Percentiles rank a stretch among this genome's conserved stretches.
Conservation (phyloP, 2,797 vertebrate species). For the Otolemur crassicaudatus region DNA sequence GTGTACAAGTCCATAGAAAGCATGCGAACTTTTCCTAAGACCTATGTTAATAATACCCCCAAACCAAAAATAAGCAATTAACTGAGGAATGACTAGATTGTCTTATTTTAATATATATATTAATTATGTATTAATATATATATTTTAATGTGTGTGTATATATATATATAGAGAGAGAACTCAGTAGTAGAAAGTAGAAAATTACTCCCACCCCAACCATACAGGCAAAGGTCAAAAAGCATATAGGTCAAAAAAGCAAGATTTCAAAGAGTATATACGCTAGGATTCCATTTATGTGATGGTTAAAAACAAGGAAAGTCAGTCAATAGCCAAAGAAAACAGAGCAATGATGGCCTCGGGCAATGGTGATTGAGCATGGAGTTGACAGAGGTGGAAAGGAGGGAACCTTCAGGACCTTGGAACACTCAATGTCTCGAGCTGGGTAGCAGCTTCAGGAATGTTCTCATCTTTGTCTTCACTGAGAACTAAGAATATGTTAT, state of each 20-base stretch:
- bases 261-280: background rate
- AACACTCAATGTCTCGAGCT: accelerated
- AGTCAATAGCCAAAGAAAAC: background rate
- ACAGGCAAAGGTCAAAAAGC: background rate
- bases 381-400: too few species aligned
- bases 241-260: background rate
- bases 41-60: background rate
- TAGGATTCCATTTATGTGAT: too few species aligned
- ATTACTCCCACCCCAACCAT: background rate
- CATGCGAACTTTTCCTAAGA: background rate
- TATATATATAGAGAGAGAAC: too few species aligned
- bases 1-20: background rate
- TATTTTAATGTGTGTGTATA: too few species aligned
- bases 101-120: background rate
- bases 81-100: background rate
- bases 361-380: background rate
- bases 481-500: background rate
- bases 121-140: too few species aligned
- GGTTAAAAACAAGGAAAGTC: background rate
- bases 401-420: background rate
- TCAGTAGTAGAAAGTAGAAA: background rate
- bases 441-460: background rate
- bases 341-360: background rate
- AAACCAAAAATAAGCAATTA: background rate
- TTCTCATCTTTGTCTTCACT: background rate